These are phyloP conservation scores for Scophthalmus maximus DNA, from an alignment of 2,113 vertebrate species.

Conservation along the genomic window DNA sequence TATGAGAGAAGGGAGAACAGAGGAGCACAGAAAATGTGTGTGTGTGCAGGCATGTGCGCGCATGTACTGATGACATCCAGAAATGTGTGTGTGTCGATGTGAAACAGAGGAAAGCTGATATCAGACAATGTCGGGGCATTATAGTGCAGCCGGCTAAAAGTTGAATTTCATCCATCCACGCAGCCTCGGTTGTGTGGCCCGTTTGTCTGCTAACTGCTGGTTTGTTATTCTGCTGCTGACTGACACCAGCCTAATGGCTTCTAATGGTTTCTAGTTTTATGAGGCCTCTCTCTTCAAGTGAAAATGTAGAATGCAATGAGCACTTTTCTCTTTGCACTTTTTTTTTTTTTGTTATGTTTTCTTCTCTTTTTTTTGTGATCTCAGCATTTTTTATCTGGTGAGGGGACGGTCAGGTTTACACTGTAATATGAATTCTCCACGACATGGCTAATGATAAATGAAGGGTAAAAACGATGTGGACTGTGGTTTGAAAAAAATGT, in stretches of 20 bases:
- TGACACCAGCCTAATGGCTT: slow-evolving; percentile 72
- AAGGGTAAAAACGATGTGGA: not conserved
- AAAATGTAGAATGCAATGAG: slow-evolving; percentile 52
- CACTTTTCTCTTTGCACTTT: slow-evolving; percentile 20
- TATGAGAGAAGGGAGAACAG: not conserved
- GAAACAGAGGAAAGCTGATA: slow-evolving; percentile 37
- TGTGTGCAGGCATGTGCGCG: not conserved
- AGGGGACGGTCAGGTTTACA: not conserved
- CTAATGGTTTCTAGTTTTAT: slow-evolving; percentile 74
- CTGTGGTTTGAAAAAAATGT: slow-evolving; percentile 10
- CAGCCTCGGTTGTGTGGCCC: slow-evolving; percentile 33
- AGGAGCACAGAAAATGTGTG: not conserved
- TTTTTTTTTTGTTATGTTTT: not conserved
- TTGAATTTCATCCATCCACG: slow-evolving; percentile 46
- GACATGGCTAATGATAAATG: slow-evolving; percentile 2
- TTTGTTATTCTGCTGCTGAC: slow-evolving; percentile 68
- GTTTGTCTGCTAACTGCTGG: slow-evolving; percentile 59
- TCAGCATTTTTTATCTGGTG: not conserved
- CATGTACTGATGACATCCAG: not conserved
- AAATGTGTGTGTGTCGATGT: not conserved
- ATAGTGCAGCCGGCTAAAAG: slow-evolving; percentile 39
- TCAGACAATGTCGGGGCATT: not conserved
- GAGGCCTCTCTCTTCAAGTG: slow-evolving; percentile 55
- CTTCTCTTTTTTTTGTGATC: not conserved
- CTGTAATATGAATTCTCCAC: not conserved